Evolutionary conservation across 2,888 invertebrate species (phyloP).

Genomic region (Chirona hameri): DNA sequence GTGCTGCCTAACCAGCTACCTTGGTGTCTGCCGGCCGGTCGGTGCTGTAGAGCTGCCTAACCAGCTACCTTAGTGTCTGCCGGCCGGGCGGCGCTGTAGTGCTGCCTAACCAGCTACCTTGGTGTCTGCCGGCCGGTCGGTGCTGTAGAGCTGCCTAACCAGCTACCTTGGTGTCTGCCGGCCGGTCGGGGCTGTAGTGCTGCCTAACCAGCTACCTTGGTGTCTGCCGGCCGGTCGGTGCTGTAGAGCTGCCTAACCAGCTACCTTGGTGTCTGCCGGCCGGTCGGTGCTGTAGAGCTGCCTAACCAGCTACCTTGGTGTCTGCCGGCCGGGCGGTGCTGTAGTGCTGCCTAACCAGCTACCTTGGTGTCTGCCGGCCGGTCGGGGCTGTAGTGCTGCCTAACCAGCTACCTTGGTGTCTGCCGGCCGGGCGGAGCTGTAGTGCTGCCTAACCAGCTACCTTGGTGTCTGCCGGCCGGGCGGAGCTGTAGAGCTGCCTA

Average conservation of each 20-base stretch:
- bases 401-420: too few relatives aligned
- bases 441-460: too few relatives aligned
- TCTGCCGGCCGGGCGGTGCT: constrained; percentile 33
- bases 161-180: too few relatives aligned
- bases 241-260: constrained; percentile 48
- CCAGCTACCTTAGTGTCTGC: too few relatives aligned
- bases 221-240: constrained; percentile 31
- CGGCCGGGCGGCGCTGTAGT: constrained; percentile 39
- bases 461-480: constrained; percentile 31
- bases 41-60: constrained; percentile 46
- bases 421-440: constrained; percentile 36
- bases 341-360: constrained; percentile 49
- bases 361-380: constrained; percentile 31
- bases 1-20: too few relatives aligned
- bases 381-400: constrained; percentile 45
- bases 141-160: constrained; percentile 47
- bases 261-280: constrained; percentile 22
- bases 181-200: constrained; percentile 40
- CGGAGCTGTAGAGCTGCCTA: constrained; percentile 46
- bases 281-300: constrained; percentile 41
- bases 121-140: constrained; percentile 30
- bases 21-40: constrained; percentile 30
- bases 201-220: too few relatives aligned
- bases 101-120: too few relatives aligned
- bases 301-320: too few relatives aligned